Conservation (phyloP, 2,888 invertebrate species). For the Stenchaetothrips biformis region DNA sequence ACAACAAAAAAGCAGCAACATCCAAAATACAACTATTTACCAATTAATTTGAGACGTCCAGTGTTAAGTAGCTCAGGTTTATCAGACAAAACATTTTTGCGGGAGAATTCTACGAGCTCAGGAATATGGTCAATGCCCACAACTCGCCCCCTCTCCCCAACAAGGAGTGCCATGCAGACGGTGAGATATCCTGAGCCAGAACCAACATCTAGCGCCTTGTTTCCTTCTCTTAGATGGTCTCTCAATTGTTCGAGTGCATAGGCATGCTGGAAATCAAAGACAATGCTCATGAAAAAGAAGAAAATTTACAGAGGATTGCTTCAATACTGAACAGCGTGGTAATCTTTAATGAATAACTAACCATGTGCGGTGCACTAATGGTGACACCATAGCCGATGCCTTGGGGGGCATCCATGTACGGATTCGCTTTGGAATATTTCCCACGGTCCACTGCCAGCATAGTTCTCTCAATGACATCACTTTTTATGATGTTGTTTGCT, state of each 20-base stretch:
- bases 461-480: slow-evolving; percentile 67
- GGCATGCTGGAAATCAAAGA: slow-evolving; percentile 63
- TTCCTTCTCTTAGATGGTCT: slow-evolving; percentile 69
- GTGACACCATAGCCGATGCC: slow-evolving; percentile 92
- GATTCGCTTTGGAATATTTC: slow-evolving; percentile 67
- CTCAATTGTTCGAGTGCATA: slow-evolving; percentile 81
- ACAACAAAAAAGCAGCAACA: background rate
- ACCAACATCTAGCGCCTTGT: slow-evolving; percentile 82
- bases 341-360: slow-evolving; percentile 44
- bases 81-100: slow-evolving; percentile 69
- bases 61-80: slow-evolving; percentile 64
- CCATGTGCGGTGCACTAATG: slow-evolving; percentile 96
- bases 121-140: slow-evolving; percentile 90
- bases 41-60: slow-evolving; percentile 64
- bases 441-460: slow-evolving; percentile 82
- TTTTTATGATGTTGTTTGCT: slow-evolving; percentile 77
- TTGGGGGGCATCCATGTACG: slow-evolving; percentile 88
- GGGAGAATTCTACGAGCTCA: slow-evolving; percentile 69
- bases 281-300: background rate
- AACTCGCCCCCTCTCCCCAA: slow-evolving; percentile 63
- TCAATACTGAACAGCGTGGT: background rate
- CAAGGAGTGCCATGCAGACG: slow-evolving; percentile 82
- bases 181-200: slow-evolving; percentile 92
- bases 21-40: slow-evolving; percentile 47
- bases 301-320: slow-evolving; percentile 21